Evolutionary conservation across 2,113 vertebrate genomes (phyloP), one percentile per base, ranked within the genome.

Genomic region (Oophaga pumilio): DNA sequence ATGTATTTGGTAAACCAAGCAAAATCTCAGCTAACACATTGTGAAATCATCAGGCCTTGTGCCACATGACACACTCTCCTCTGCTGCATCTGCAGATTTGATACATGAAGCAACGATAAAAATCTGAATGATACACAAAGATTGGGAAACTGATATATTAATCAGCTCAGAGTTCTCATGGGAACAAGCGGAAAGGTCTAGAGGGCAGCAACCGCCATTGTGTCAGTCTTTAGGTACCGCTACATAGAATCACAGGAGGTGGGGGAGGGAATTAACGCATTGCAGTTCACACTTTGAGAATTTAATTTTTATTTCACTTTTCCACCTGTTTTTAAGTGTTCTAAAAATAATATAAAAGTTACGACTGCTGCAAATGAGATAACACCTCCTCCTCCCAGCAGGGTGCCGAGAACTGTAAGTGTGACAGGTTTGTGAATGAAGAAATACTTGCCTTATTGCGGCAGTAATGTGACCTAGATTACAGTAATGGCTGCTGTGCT

Each of bases 391-490:
- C 71, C 43, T 50, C 33, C 71, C 8, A 11, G 22, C 71, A 22
- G 17, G 13, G 50, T 10, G 33, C 12, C 20, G 33, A 74, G 71
- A 74, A 74, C 22, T 81, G 57, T 33, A 62, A 43, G 62, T 81
- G 17, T 62, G 28, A 28, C 12, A 73, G 52, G 64, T 84, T 69
- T 84, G 49, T 69, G 64, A 82, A 83, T 68, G 60, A 62, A 52
- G 60, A 14, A 80, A 24, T 22, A 50, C 0, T 43, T 20, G 22
- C 50, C 78, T 62, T 57, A 24, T 5, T 80, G 78, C 2, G 18
- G 9, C 78, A 59, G 26, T 28, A 76, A 26, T 5, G 56, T 86
- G 84, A 60, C 84, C 73, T 73, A 77, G 74, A 77, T 62, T 78
- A 78, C 56, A 78, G 73, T 17, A 26, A 76, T 52, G 33, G 22